Percentiles rank a stretch among this genome's conserved stretches.
These are phyloP conservation scores for Hyla sarda DNA, from an alignment of 2,113 vertebrate genomes.

Conservation along the genomic window DNA sequence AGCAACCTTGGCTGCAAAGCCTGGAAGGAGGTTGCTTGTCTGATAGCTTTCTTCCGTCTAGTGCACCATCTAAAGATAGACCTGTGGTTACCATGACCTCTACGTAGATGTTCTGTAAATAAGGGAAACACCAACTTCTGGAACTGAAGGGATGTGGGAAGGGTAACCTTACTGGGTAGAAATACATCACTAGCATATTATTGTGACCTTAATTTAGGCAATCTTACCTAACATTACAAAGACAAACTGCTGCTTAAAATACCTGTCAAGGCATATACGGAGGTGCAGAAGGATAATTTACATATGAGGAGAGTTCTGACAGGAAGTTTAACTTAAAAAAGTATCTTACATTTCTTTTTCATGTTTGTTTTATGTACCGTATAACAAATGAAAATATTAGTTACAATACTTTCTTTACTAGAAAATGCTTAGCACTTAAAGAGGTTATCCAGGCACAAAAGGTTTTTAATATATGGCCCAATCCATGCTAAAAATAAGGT, in stretches of 20 bases:
- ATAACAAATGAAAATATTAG: too few species aligned
- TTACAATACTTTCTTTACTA: too few species aligned
- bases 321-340: not conserved
- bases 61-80: slow-evolving; percentile 59
- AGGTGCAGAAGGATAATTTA: not conserved
- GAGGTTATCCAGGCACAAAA: too few species aligned
- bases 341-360: not conserved
- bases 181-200: slow-evolving; percentile 27
- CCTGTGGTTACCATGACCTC: slow-evolving; percentile 66
- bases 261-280: not conserved
- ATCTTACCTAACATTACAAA: slow-evolving; percentile 28
- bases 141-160: slow-evolving; percentile 27
- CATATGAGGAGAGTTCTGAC: not conserved
- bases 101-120: slow-evolving; percentile 65
- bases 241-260: slow-evolving; percentile 29
- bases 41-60: slow-evolving; percentile 23
- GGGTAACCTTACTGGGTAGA: slow-evolving; percentile 35
- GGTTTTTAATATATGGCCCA: too few species aligned
- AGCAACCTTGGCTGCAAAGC: not conserved
- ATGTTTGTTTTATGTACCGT: not conserved
- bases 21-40: slow-evolving; percentile 1
- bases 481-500: too few species aligned
- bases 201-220: slow-evolving; percentile 31
- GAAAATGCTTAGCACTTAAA: too few species aligned
- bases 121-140: slow-evolving; percentile 60